Evolutionary conservation across 2,888 invertebrate species (phyloP), one percentile per base, ranked within the genome.

Genomic region (Monochamus alternatus): DNA sequence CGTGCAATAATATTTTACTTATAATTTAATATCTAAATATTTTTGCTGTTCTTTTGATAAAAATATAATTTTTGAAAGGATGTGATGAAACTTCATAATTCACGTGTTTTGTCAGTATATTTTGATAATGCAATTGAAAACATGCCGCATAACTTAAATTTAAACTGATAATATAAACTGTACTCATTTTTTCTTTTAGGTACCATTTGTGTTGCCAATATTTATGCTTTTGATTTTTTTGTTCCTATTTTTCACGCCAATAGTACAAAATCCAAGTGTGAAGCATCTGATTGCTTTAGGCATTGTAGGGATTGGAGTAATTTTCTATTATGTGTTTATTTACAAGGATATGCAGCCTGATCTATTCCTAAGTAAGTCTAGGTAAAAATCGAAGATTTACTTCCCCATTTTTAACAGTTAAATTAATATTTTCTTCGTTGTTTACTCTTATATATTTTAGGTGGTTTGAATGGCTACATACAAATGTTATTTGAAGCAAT

Each of bases 231-330:
- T 92, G 10, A 91, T 95, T 58, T 92, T 96, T 0, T 88, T 94
- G 80, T 95, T 95, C 86, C 89, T 96, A 59, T 93, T 95, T 12
- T 88, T 95, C 8, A 91, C 93, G 60, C 96, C 96, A 5, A 94
- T 96, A 62, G 89, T 95, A 8, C 91, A 93, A 69, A 93, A 95
- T 78, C 96, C 96, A 0, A 93, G 94, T 2, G 88, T 92, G 0
- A 95, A 95, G 87, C 96, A 95, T 87, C 89, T 96, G 3, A 93
- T 95, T 85, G 95, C 95, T 0, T 88, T 95, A 7, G 90, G 92
- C 0, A 96, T 96, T 85, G 92, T 96, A 73, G 83, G 93, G 0
- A 82, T 93, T 55, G 96, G 96, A 0, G 89, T 93, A 1, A 85
- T 91, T 1, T 91, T 96, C 64, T 96, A 96, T 87, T 93, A 94